phyloP scores from a whole-genome alignment of 2,888 invertebrate species.

The Matsumyia berberina region DNA sequence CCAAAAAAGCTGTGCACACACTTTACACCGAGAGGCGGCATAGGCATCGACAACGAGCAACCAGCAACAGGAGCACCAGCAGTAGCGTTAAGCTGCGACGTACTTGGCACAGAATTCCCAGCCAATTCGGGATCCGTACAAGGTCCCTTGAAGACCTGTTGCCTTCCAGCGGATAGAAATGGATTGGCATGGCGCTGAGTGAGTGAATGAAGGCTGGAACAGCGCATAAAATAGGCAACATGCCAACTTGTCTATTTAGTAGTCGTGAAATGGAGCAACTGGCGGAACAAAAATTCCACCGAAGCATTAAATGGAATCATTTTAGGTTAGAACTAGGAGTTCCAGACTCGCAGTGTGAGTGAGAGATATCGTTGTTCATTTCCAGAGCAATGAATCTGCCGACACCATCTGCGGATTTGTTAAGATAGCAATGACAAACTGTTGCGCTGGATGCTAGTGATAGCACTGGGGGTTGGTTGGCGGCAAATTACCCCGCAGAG shows the following conservation, averaged over 20 bases:
- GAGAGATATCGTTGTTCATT: constrained; percentile 39
- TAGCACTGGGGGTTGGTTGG: neutral
- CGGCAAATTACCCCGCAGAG: neutral
- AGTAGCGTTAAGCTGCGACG: constrained; percentile 62
- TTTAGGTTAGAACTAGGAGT: constrained; percentile 26
- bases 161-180: constrained; percentile 48
- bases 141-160: constrained; percentile 55
- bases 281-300: constrained; percentile 33
- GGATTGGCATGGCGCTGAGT: constrained; percentile 54
- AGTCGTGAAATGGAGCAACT: constrained; percentile 41
- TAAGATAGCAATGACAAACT: constrained; percentile 30
- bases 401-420: constrained; percentile 48
- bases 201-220: constrained; percentile 60
- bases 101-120: constrained; percentile 45
- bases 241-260: constrained; percentile 73
- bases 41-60: constrained; percentile 13
- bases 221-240: constrained; percentile 74
- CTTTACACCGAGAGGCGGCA: constrained; percentile 28
- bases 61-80: constrained; percentile 42
- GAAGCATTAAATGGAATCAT: constrained; percentile 65
- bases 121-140: constrained; percentile 56
- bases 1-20: constrained; percentile 67
- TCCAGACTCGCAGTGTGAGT: neutral
- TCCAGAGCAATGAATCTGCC: constrained; percentile 25
- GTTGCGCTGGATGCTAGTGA: constrained; percentile 52